Base-by-base conservation (phyloP, 2,888 invertebrate species). In the Acrobasis consociella region DNA sequence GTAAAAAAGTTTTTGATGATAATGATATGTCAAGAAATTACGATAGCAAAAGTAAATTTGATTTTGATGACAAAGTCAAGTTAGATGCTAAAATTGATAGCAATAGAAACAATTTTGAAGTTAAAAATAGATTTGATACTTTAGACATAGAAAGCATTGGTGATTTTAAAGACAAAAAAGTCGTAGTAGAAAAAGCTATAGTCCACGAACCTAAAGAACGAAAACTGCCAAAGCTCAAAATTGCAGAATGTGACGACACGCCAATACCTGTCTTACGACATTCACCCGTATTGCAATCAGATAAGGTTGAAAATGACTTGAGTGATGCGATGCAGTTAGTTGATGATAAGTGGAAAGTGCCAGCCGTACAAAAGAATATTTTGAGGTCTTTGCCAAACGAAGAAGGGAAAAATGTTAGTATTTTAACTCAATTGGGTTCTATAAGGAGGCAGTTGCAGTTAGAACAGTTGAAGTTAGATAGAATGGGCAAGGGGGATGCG, bases 381-480 rank as follows among this genome's bases (percentile, higher is more conserved):
- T 69, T 94, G 58, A 94, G 93, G 72, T 87, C 89, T 13, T 65
- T 88, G 49, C 85, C 90, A 0, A 87, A 82, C 10, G 86, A 86
- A 3, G 91, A 93, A 55, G 93, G 94, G 13, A 91, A 89, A 67
- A 90, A 85, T 71, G 88, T 94, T 62, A 91, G 80, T 70, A 94
- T 95, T 64, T 73, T 95, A 66, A 95, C 95, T 0, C 95, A 95
- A 76, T 80, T 95, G 49, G 95, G 95, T 0, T 95, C 95, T 13
- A 95, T 95, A 63, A 81, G 95, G 50, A 89, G 95, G 71, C 95
- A 95, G 72, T 74, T 95, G 72, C 95, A 95, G 70, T 85, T 95
- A 52, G 95, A 95, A 64, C 95, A 95, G 76, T 76, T 95, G 64
- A 93, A 93, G 69, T 82, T 94, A 68, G 94, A 95, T 80, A 89